Percentiles rank a stretch among this genome's conserved stretches.
Evolutionary conservation across 35 echinoderm and acorn worm genomes (phyloP).

Genomic region (Hemicentrotus pulcherrimus): DNA sequence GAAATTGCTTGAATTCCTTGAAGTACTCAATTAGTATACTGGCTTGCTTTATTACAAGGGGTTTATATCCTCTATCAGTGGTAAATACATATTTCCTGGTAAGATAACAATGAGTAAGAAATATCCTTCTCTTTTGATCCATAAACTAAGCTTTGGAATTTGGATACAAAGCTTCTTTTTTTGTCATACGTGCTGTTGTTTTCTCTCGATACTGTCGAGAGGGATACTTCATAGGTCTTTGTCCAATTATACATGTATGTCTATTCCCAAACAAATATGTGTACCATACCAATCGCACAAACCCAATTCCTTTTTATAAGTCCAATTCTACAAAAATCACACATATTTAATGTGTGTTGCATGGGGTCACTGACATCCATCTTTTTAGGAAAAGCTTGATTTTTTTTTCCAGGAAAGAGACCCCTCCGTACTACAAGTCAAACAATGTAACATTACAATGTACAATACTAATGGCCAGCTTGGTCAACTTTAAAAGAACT

Average conservation of each 20-base stretch:
- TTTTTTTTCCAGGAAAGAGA: background rate
- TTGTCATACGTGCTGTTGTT: background rate
- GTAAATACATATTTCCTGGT: conserved; percentile 35
- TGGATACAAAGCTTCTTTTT: too few species aligned
- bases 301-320: background rate
- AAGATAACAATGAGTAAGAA: background rate
- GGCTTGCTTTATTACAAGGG: background rate
- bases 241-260: background rate
- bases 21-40: conserved; percentile 28
- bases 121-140: background rate
- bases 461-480: background rate
- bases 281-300: background rate
- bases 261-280: background rate
- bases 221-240: background rate
- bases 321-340: background rate
- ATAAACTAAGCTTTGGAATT: background rate
- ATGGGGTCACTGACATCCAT: background rate
- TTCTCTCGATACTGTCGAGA: background rate
- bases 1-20: conserved; percentile 31
- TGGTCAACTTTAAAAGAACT: background rate
- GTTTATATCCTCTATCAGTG: background rate
- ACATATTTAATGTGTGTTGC: background rate
- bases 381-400: background rate
- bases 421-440: background rate
- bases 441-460: background rate